Evolutionary conservation across 2,888 invertebrate species (phyloP), one percentile per base, ranked within the genome.

Genomic region (Caenorhabditis sp.): DNA sequence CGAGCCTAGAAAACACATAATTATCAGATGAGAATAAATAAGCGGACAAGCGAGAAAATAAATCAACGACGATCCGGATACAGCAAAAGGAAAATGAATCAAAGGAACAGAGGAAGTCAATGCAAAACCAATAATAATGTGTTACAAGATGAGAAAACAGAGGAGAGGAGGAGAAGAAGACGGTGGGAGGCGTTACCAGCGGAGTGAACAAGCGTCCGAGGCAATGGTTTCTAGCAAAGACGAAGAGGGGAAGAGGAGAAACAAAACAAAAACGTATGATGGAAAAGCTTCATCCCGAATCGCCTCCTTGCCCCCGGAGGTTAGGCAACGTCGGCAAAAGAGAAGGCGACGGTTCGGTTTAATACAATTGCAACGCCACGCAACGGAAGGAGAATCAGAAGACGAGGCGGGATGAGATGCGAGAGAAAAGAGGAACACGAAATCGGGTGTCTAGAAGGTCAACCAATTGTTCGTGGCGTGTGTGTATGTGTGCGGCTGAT

Each of bases 341-440:
- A 53, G 51, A 18, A 61, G 55, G 15, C 37, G 60, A 51, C 26
- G 51, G 26, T 62, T 62, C 60, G 65, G 74, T 76, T 76, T 76
- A 61, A 76, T 76, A 76, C 76, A 76, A 76, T 67, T 76, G 76
- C 76, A 76, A 76, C 67, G 76, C 76, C 67, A 76, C 67, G 67
- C 32, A 32, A 6, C 32, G 32, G 32, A 32, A 32, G 32, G 32
- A 32, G 61, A 76, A 76, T 76, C 76, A 76, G 76, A 65, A 74
- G 67, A 76, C 76, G 76, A 26, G 64, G 35, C 65, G 58, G 44
- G 67, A 32, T 32, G 32, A 65, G 67, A 53, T 53, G 58, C 60
- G 61, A 74, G 50, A 58, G 72, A 65, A 65, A 58, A 50, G 28
- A 40, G 65, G 74, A 74, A 74, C 74, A 74, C 74, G 74, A 74